phyloP scores from a whole-genome alignment of 2,113 vertebrate species.

The rabbit (Oryctolagus cuniculus) region mOryCun1.1 NC_091453.1:121055501-121056000 shows the following conservation, averaged over 20 bases:
- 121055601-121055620: background rate
- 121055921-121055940: conserved; percentile 26
- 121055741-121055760: background rate
- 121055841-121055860: background rate
- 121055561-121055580: background rate
- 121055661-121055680: background rate
- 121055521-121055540: too few species aligned
- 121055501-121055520: too few species aligned
- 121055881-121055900: background rate
- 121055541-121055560: background rate
- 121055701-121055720: background rate
- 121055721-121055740: background rate
- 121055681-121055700: background rate
- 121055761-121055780: background rate
- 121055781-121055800: conserved; percentile 11
- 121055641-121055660: background rate
- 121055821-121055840: background rate
- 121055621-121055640: background rate
- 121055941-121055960: background rate
- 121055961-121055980: background rate
- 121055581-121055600: background rate
- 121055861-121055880: background rate
- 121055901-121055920: background rate
- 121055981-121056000: background rate
- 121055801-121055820: background rate